Base-by-base conservation (phyloP, 2,888 invertebrate genomes). In the Agriopis marginaria region DNA sequence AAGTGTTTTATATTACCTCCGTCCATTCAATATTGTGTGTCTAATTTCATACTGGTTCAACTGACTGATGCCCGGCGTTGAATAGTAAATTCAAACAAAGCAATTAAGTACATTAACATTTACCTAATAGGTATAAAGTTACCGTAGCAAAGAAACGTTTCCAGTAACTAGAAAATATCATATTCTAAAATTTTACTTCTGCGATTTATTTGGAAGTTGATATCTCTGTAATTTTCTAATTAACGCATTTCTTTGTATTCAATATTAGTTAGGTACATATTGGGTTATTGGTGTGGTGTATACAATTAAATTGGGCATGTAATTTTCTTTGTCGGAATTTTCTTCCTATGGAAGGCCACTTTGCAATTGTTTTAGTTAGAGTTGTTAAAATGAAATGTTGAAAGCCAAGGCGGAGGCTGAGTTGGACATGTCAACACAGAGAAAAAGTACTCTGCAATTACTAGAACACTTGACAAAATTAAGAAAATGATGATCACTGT, bases 1-100 rank as follows among this genome's bases (percentile, higher is more conserved):
- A 84, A 86, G 79, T 83, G 83, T 88, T 88, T 86, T 83, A 82
- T 81, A 81, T 86, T 88, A 83, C 89, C 87, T 92, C 92, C 92
- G 92, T 92, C 92, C 92, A 92, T 82, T 86, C 81, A 83, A 82
- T 82, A 87, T 84, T 86, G 82, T 86, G 82, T 83, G 78, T 84
- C 79, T 84, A 78, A 78, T 82, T 83, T 84, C 75, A 76, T 81
- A 75, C 75, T 81, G 73, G 74, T 80, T 85, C 83, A 73, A 78
- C 75, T 77, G 79, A 77, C 78, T 80, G 79, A 77, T 74, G 74
- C 72, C 78, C 78, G 76, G 73, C 77, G 75, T 76, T 63, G 47
- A 63, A 53, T 59, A 23, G 12, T 55, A 7, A 61, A 50, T 40
- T 53, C 44, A 50, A 50, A 60, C 2, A 7, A 59, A 59, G 10